A percentile compares a stretch with the other conserved stretches of the same genome.
Evolutionary conservation across 1,140 invertebrate species (phyloP).

Genomic region (Physella acuta): DNA sequence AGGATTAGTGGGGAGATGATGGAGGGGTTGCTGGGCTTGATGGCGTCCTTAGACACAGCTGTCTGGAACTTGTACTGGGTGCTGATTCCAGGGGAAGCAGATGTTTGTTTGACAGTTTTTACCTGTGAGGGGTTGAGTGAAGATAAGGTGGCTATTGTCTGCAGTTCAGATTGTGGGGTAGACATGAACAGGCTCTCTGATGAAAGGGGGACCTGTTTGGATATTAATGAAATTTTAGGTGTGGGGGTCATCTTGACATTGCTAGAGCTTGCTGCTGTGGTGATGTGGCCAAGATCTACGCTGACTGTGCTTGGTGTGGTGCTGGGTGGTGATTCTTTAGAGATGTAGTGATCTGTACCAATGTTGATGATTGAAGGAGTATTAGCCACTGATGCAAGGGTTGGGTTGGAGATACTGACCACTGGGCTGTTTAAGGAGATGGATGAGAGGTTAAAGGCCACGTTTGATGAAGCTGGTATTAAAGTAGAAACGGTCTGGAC

Average conservation of each 20-base stretch:
- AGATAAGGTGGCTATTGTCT: not conserved
- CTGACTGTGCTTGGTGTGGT: constrained; percentile 16
- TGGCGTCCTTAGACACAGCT: not conserved
- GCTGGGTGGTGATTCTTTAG: constrained; percentile 12
- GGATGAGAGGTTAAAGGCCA: not conserved
- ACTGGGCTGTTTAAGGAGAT: not conserved
- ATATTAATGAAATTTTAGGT: constrained; percentile 22
- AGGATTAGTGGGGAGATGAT: not conserved
- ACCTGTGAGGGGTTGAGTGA: not conserved
- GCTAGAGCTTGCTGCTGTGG: not conserved
- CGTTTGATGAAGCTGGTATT: not conserved
- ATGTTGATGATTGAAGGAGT: constrained; percentile 20
- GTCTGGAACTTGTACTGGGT: no score
- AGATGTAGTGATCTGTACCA: constrained; percentile 8
- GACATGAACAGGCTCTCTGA: not conserved
- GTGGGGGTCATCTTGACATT: not conserved
- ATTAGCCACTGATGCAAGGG: not conserved
- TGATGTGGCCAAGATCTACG: constrained; percentile 20
- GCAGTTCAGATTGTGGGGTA: not conserved
- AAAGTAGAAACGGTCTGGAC: not conserved
- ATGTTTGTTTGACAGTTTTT: not conserved
- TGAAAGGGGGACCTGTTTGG: constrained; percentile 13
- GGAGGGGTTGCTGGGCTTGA: not conserved
- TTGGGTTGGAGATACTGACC: not conserved
- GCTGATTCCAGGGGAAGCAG: no score